phyloP scores from a whole-genome alignment of 2,888 invertebrate genomes.

The Nemapogon koenigi region DNA sequence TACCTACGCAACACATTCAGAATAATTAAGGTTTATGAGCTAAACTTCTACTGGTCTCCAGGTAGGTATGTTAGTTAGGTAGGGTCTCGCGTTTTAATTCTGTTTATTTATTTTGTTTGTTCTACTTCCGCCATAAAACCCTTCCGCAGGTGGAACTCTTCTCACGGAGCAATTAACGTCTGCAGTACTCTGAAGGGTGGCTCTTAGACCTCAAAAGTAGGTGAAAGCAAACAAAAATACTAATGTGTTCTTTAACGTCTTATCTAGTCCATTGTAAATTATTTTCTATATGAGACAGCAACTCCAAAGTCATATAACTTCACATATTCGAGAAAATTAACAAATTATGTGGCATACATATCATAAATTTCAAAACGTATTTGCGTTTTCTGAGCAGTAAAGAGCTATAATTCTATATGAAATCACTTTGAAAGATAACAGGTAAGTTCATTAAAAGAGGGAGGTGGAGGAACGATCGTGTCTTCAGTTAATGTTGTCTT shows the following conservation, averaged over 20 bases:
- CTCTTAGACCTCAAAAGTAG: conserved; percentile 37
- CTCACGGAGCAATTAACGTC: conserved; percentile 59
- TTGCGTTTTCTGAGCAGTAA: no score
- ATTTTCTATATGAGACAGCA: no score
- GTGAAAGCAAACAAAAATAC: conserved; percentile 10
- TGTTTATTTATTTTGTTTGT: conserved; percentile 43
- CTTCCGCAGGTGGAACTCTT: conserved; percentile 38
- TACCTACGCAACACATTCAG: no score
- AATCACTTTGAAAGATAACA: conserved; percentile 18
- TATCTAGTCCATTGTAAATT: conserved; percentile 6
- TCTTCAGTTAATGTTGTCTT: conserved; percentile 38
- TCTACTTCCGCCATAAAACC: conserved; percentile 26
- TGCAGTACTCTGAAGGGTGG: conserved; percentile 42
- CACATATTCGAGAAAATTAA: not conserved
- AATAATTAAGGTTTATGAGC: no score
- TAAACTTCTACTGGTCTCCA: no score
- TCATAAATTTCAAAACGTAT: no score
- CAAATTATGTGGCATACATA: no score
- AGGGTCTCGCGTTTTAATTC: conserved; percentile 23
- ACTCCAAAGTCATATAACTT: not conserved
- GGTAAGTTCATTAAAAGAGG: conserved; percentile 27
- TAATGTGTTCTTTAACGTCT: conserved; percentile 25
- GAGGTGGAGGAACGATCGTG: conserved; percentile 31
- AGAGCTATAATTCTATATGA: no score
- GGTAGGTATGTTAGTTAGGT: not conserved